A percentile compares a stretch with the other conserved stretches of the same genome.
phyloP scores from a whole-genome alignment of 2,888 invertebrate genomes.

The Cyaniris semiargus region DNA sequence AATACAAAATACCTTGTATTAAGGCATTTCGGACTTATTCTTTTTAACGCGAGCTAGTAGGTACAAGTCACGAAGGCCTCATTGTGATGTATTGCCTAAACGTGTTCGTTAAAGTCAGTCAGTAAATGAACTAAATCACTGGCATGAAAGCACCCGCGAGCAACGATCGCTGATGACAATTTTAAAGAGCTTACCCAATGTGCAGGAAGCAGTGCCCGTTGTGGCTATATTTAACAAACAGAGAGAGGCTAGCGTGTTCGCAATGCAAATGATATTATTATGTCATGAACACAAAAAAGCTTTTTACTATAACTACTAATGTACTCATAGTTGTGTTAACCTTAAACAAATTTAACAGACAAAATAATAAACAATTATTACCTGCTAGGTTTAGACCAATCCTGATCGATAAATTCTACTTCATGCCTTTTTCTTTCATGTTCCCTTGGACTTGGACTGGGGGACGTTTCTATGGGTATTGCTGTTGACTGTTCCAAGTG shows the following conservation, averaged over 20 bases:
- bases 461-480: slow-evolving; percentile 68
- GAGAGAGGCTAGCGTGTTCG: slow-evolving; percentile 70
- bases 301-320: slow-evolving; percentile 42
- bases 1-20: slow-evolving; percentile 47
- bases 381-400: slow-evolving; percentile 78
- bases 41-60: slow-evolving; percentile 5
- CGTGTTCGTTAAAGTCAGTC: slow-evolving; percentile 62
- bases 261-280: slow-evolving; percentile 70
- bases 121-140: slow-evolving; percentile 73
- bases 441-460: slow-evolving; percentile 66
- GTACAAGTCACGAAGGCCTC: slow-evolving; percentile 39
- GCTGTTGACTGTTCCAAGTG: slow-evolving; percentile 55
- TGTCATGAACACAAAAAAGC: slow-evolving; percentile 56
- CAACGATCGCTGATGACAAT: slow-evolving; percentile 77
- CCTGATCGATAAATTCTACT: slow-evolving; percentile 54
- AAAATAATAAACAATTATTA: slow-evolving; percentile 48
- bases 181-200: slow-evolving; percentile 76
- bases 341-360: slow-evolving; percentile 17
- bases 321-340: slow-evolving; percentile 33
- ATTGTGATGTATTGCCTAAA: slow-evolving; percentile 57
- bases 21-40: slow-evolving; percentile 53
- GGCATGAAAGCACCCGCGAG: slow-evolving; percentile 75
- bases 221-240: slow-evolving; percentile 74
- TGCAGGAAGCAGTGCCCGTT: slow-evolving; percentile 70
- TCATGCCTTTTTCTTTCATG: slow-evolving; percentile 53